Base-by-base conservation (phyloP, 1,140 invertebrate species). In the Anastatus disparis region DNA sequence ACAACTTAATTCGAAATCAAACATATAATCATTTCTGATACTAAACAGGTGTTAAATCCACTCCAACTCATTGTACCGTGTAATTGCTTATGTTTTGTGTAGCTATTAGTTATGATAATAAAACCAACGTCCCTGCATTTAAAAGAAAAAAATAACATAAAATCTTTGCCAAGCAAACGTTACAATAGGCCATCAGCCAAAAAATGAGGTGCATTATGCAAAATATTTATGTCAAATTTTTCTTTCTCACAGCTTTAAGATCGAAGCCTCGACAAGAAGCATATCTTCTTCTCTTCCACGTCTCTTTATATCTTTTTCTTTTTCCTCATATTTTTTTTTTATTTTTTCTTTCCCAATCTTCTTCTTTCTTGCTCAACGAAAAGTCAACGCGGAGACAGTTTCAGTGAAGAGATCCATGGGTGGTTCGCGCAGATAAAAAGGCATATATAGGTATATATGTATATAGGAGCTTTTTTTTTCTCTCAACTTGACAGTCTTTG, bases 401-500 rank as follows among this genome's bases (percentile, higher is more conserved):
- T 66, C n/a, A n/a, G 61, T 64, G 61, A 52, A 44, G 29, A 40
- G 52, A 74, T 31, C 70, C 72, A 73, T 74, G 75, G 73, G 66
- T 73, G 58, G 70, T 61, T 76, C 66, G 64, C 70, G 72, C n/a
- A n/a, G 62, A 75, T 75, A 76, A 77, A 77, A 67, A 66, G 67
- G 66, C 48, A 73, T 58, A 70, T 71, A 67, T 52, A 71, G 71
- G n/a, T n/a, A n/a, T n/a, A n/a, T n/a, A n/a, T n/a, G n/a, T n/a
- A n/a, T n/a, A n/a, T n/a, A n/a, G n/a, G n/a, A n/a, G n/a, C n/a
- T n/a, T n/a, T n/a, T n/a, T n/a, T n/a, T n/a, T n/a, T n/a, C n/a
- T n/a, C 61, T 70, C 70, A 71, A 76, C 76, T 74, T 79, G 76
- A 78, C 78, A 78, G 76, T 72, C 74, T 65, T 71, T 77, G 76